Evolutionary conservation across 2,113 vertebrate genomes (phyloP).

Genomic region (Plectropomus leopardus): DNA sequence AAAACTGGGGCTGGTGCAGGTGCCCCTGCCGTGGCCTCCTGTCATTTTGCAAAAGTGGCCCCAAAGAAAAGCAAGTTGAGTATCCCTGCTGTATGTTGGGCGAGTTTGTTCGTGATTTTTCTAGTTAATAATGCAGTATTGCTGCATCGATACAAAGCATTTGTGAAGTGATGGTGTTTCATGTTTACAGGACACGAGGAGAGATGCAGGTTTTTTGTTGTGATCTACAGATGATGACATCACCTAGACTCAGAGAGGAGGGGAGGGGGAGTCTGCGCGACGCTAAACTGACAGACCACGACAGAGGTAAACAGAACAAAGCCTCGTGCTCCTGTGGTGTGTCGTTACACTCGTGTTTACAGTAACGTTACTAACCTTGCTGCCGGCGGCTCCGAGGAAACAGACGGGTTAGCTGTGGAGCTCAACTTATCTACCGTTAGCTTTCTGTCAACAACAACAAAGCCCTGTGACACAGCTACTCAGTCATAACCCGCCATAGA

Average conservation of each 20-base stretch:
- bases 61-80: too few relatives aligned
- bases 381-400: neutral
- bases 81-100: too few relatives aligned
- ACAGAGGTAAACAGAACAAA: conserved; percentile 30
- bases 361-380: conserved; percentile 59
- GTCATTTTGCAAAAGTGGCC: too few relatives aligned
- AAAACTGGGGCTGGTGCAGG: too few relatives aligned
- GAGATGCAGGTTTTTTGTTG: conserved; percentile 27
- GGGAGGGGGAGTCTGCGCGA: neutral
- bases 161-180: neutral
- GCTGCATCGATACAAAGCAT: neutral
- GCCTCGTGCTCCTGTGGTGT: neutral
- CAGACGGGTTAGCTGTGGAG: neutral
- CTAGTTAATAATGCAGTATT: neutral
- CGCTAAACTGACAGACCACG: conserved; percentile 14
- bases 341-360: neutral
- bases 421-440: conserved; percentile 24
- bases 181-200: neutral
- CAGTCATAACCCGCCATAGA: neutral
- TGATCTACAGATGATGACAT: conserved; percentile 47
- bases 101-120: neutral
- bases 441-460: conserved; percentile 35
- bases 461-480: conserved; percentile 3
- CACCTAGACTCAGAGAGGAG: neutral
- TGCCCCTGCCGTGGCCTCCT: too few relatives aligned